Evolutionary conservation across 1,140 invertebrate genomes (phyloP).

Genomic region (Neodiprion virginianus): DNA sequence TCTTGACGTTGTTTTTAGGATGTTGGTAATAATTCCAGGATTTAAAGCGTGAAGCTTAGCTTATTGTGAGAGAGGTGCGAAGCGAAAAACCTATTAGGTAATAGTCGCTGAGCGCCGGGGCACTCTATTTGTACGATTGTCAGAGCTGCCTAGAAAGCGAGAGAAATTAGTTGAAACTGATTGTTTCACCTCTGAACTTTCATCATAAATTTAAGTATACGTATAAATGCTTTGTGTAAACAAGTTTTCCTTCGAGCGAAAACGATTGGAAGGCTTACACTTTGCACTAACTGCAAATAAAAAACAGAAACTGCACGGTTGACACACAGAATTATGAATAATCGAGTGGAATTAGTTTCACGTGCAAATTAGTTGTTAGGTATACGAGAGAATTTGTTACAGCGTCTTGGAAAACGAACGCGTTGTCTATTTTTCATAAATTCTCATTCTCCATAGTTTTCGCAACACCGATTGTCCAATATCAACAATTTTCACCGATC

Average conservation of each 20-base stretch:
- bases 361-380: no score
- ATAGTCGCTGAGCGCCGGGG: background rate
- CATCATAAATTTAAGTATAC: background rate
- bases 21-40: background rate
- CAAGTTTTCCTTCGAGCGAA: background rate
- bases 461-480: no score
- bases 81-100: background rate
- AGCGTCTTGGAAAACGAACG: no score
- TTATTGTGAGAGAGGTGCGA: background rate
- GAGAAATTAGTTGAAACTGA: background rate
- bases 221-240: background rate
- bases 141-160: background rate
- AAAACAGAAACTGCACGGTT: no score
- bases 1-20: background rate
- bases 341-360: no score
- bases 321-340: no score
- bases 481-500: no score
- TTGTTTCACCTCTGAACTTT: background rate
- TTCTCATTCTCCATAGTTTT: no score
- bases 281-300: no score
- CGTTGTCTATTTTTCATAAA: no score
- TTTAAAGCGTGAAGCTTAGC: background rate
- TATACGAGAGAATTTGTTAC: no score
- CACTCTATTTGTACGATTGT: background rate
- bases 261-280: no score